A percentile compares a stretch with the other conserved stretches of the same genome.
Evolutionary conservation across 1,140 invertebrate genomes (phyloP).

Genomic region (Neelides sp.): DNA sequence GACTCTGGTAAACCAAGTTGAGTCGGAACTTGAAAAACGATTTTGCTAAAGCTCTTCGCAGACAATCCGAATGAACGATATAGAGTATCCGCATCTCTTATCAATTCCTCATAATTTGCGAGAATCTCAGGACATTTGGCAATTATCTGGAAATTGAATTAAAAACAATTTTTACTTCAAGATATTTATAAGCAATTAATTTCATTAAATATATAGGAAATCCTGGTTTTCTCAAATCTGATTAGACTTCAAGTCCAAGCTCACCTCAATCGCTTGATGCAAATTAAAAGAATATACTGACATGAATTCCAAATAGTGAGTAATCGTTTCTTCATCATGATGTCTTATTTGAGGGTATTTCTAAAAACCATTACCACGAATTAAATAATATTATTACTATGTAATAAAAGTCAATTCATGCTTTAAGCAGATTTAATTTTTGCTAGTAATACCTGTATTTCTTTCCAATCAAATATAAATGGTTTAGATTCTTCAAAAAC

Average conservation of each 20-base stretch:
- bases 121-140: conserved; percentile 15
- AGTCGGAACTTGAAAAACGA: conserved; percentile 12
- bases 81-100: neutral
- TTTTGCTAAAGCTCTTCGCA: neutral
- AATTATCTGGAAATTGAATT: conserved; percentile 13
- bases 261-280: conserved; percentile 9
- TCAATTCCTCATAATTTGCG: neutral
- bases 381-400: too few species aligned
- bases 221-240: too few species aligned
- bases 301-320: conserved; percentile 1
- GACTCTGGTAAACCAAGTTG: neutral
- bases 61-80: conserved; percentile 13
- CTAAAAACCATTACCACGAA: too few species aligned
- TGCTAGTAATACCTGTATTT: too few species aligned
- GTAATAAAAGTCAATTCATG: too few species aligned
- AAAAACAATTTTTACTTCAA: neutral
- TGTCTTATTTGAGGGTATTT: conserved; percentile 13
- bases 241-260: neutral
- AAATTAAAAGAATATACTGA: conserved; percentile 10
- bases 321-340: neutral
- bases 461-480: too few species aligned
- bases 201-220: neutral
- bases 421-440: too few species aligned
- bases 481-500: too few species aligned
- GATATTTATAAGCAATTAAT: neutral